phyloP scores from a whole-genome alignment of 2,888 invertebrate genomes.

The Callosobruchus maculatus region DNA sequence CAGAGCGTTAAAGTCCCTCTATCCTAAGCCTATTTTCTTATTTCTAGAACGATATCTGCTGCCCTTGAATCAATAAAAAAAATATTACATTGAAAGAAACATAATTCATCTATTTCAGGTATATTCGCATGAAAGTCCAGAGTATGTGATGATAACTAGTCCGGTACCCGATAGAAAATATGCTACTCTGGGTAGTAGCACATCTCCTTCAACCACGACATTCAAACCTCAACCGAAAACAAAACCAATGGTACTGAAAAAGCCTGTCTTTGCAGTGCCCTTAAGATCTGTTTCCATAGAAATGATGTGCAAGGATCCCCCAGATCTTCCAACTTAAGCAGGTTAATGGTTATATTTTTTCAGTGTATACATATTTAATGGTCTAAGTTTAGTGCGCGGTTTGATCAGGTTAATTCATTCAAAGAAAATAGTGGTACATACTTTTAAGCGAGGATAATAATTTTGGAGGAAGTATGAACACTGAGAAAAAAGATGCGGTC shows the following conservation, averaged over 20 bases:
- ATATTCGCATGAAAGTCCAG: slow-evolving; percentile 29
- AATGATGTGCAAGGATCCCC: slow-evolving; percentile 35
- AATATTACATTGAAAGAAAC: no score
- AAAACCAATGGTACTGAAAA: slow-evolving; percentile 77
- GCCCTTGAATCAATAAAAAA: no score
- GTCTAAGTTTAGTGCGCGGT: background rate
- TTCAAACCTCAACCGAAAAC: slow-evolving; percentile 74
- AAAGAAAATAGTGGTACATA: background rate
- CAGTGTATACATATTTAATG: background rate
- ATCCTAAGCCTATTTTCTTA: no score
- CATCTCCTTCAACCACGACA: slow-evolving; percentile 43
- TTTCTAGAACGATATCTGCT: no score
- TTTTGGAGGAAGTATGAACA: no score
- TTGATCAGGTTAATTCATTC: background rate
- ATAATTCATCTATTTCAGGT: background rate
- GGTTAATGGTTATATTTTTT: background rate
- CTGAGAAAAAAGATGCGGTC: no score
- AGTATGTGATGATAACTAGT: slow-evolving; percentile 39
- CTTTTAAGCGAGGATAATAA: no score
- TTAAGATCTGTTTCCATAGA: slow-evolving; percentile 43
- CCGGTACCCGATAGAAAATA: slow-evolving; percentile 43
- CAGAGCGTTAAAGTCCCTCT: no score
- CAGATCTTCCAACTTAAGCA: slow-evolving; percentile 34
- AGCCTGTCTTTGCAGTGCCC: slow-evolving; percentile 56
- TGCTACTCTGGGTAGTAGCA: slow-evolving; percentile 36